Evolutionary conservation across 1,140 invertebrate genomes (phyloP).

Genomic region (Drosophila miranda): DNA sequence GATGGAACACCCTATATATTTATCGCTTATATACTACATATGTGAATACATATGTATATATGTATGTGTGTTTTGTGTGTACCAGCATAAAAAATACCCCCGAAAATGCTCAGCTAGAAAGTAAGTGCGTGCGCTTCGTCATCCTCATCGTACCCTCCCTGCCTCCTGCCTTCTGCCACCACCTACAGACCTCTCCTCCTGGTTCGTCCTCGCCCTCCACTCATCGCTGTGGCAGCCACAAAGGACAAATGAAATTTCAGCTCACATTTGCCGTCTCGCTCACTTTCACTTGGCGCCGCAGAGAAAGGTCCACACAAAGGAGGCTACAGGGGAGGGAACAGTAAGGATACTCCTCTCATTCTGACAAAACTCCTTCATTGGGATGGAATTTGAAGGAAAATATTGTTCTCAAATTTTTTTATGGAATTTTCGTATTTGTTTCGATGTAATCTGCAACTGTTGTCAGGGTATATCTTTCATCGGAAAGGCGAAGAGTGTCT

Average conservation of each 20-base stretch:
- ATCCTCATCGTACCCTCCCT: not conserved
- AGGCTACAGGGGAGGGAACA: constrained; percentile 34
- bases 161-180: not conserved
- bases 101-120: constrained; percentile 54
- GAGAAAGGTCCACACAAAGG: constrained; percentile 25
- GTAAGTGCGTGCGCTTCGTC: constrained; percentile 69
- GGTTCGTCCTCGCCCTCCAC: constrained; percentile 14
- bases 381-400: too few species aligned
- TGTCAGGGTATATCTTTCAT: too few species aligned
- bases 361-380: too few species aligned
- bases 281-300: constrained; percentile 64
- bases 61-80: constrained; percentile 15
- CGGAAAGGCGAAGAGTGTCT: too few species aligned
- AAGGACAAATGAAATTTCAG: constrained; percentile 72
- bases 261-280: constrained; percentile 57
- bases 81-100: constrained; percentile 55
- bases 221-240: constrained; percentile 32
- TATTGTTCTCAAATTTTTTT: too few species aligned
- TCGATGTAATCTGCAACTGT: too few species aligned
- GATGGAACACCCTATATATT: constrained; percentile 30
- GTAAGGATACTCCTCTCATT: not conserved
- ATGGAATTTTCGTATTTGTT: too few species aligned
- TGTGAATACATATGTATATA: not conserved
- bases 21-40: constrained; percentile 12
- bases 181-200: constrained; percentile 12